Percentiles rank a stretch among this genome's conserved stretches.
These are phyloP conservation scores for Euschistus heros DNA, from an alignment of 1,140 invertebrate species.

Conservation along the genomic window DNA sequence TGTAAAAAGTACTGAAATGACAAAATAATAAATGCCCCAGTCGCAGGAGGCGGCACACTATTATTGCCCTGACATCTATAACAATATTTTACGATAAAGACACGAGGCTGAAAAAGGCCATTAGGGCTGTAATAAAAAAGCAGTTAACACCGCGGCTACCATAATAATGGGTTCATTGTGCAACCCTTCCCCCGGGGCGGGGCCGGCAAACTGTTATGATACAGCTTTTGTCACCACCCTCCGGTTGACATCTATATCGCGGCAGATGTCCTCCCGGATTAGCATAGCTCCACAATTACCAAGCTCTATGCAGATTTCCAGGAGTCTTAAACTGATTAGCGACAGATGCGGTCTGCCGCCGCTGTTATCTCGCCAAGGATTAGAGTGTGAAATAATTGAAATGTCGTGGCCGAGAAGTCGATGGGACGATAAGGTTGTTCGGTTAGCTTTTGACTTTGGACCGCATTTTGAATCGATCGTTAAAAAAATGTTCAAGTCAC, in stretches of 20 bases:
- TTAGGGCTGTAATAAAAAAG: conserved; percentile 7
- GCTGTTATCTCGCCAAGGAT: too few relatives aligned
- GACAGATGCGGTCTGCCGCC: too few relatives aligned
- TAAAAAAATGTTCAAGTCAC: too few relatives aligned
- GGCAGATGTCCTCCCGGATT: neutral
- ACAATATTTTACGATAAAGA: conserved; percentile 6
- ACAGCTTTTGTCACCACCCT: neutral
- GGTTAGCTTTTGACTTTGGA: too few relatives aligned
- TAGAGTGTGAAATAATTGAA: too few relatives aligned
- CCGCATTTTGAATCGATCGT: too few relatives aligned
- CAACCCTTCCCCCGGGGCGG: neutral
- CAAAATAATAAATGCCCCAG: neutral
- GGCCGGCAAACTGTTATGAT: conserved; percentile 5
- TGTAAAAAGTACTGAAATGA: neutral
- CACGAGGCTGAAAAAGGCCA: neutral
- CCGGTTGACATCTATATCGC: conserved; percentile 3
- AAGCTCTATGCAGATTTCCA: too few relatives aligned
- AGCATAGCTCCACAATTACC: too few relatives aligned
- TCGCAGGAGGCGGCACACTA: neutral
- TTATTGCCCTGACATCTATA: neutral
- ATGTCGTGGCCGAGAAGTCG: too few relatives aligned
- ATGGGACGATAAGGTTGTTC: too few relatives aligned
- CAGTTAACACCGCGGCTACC: neutral
- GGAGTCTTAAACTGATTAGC: too few relatives aligned
- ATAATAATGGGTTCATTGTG: conserved; percentile 5